Evolutionary conservation across 2,797 vertebrate species (phyloP).

Genomic region (Macroramphosus scolopax): DNA sequence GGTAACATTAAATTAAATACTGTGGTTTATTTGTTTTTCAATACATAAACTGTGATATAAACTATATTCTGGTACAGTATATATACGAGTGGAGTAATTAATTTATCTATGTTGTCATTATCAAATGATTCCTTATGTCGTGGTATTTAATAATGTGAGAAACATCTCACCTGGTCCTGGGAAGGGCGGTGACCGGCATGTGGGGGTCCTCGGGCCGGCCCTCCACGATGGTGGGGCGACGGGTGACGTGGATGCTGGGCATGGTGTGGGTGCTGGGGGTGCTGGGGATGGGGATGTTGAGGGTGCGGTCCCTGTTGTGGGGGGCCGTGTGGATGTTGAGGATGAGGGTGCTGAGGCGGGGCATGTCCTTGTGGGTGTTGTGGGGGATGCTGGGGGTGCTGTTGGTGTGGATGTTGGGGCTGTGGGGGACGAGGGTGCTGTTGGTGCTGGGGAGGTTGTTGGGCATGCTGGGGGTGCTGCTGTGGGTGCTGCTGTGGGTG

Average conservation of each 20-base stretch:
- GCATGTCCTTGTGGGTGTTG: slow-evolving; percentile 54
- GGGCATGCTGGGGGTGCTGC: slow-evolving; percentile 66
- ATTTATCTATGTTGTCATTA: too few species aligned
- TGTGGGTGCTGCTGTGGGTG: slow-evolving; percentile 61
- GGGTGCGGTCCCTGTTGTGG: slow-evolving; percentile 67
- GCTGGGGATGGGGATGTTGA: slow-evolving; percentile 56
- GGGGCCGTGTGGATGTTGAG: slow-evolving; percentile 61
- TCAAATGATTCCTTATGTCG: too few species aligned
- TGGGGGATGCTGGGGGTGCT: slow-evolving; percentile 67
- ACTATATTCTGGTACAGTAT: too few species aligned
- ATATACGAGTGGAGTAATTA: too few species aligned
- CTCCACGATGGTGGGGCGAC: slow-evolving; percentile 76
- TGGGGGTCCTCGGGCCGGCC: slow-evolving; percentile 74
- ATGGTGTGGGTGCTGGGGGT: slow-evolving; percentile 62
- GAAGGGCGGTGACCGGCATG: slow-evolving; percentile 89
- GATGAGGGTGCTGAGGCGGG: slow-evolving; percentile 50
- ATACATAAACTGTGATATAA: too few species aligned
- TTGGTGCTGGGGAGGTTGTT: slow-evolving; percentile 67
- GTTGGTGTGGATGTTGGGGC: slow-evolving; percentile 78
- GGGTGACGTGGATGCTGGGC: slow-evolving; percentile 75
- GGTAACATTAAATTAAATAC: too few species aligned
- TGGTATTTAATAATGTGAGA: neutral
- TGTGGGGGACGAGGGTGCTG: slow-evolving; percentile 79
- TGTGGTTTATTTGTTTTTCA: too few species aligned
- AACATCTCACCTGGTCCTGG: slow-evolving; percentile 88